phyloP scores from a whole-genome alignment of 2,888 invertebrate species.

The Metellina segmentata region DNA sequence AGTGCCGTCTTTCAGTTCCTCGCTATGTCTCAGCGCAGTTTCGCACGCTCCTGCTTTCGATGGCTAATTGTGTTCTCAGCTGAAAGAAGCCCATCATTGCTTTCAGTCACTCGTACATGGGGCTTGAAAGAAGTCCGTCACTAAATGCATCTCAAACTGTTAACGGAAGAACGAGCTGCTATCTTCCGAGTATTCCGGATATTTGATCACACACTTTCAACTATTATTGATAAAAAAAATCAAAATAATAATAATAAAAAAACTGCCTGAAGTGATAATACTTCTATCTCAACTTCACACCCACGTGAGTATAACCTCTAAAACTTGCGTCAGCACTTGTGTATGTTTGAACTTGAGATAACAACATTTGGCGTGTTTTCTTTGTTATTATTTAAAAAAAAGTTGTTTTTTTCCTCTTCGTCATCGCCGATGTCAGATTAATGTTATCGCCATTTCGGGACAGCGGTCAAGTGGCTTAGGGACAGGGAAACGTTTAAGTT shows the following conservation, averaged over 20 bases:
- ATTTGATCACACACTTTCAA: constrained; percentile 56
- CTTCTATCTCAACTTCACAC: constrained; percentile 69
- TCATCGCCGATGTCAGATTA: constrained; percentile 19
- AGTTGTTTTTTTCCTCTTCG: constrained; percentile 2
- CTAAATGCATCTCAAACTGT: constrained; percentile 37
- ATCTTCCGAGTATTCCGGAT: constrained; percentile 58
- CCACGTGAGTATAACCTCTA: constrained; percentile 59
- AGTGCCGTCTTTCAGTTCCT: too few relatives aligned
- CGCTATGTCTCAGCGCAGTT: too few relatives aligned
- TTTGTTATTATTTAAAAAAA: background rate
- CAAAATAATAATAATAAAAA: constrained; percentile 24
- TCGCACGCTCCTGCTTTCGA: constrained; percentile 17
- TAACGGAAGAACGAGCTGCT: constrained; percentile 37
- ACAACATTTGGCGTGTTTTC: background rate
- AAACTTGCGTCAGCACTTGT: constrained; percentile 68
- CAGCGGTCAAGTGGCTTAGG: constrained; percentile 12
- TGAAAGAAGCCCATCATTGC: constrained; percentile 44
- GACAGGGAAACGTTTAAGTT: background rate
- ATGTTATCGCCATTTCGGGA: constrained; percentile 25
- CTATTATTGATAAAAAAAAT: constrained; percentile 28
- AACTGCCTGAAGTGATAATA: constrained; percentile 37
- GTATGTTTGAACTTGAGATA: constrained; percentile 55
- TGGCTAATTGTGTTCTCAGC: constrained; percentile 34
- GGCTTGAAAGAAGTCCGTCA: constrained; percentile 47
- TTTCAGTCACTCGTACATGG: constrained; percentile 22